Percentiles rank a stretch among this genome's conserved stretches.
These are phyloP conservation scores for Procambarus virginalis DNA, from an alignment of 1,140 invertebrate genomes.

Conservation along the genomic window DNA sequence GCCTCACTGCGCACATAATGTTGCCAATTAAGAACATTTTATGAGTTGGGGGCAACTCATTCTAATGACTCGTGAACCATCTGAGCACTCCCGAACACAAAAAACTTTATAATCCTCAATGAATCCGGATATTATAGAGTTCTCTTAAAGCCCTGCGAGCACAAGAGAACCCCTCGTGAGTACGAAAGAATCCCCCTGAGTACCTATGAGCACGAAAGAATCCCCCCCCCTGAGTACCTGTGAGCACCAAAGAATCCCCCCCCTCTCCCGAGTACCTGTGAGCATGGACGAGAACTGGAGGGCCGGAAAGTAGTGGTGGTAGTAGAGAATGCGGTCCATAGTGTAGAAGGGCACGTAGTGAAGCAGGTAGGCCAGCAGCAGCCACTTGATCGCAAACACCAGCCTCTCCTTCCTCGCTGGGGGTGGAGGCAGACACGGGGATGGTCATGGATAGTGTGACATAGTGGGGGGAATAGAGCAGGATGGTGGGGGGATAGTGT, in stretches of 20 bases:
- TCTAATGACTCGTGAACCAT: too few species aligned
- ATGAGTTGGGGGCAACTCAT: too few species aligned
- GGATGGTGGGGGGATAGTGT: neutral
- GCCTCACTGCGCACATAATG: too few species aligned
- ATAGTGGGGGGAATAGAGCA: neutral
- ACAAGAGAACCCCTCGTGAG: too few species aligned
- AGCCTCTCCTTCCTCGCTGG: conserved; percentile 61
- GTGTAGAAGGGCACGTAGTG: conserved; percentile 77
- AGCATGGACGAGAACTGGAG: conserved; percentile 76
- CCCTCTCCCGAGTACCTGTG: conserved; percentile 72
- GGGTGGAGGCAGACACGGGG: neutral
- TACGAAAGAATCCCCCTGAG: neutral
- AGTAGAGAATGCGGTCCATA: conserved; percentile 77
- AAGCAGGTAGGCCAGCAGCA: conserved; percentile 75
- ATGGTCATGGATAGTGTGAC: neutral
- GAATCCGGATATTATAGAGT: neutral
- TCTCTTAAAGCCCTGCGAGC: neutral
- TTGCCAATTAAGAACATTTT: too few species aligned
- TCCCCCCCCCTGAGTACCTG: neutral
- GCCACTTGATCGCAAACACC: conserved; percentile 74
- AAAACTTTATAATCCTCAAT: too few species aligned
- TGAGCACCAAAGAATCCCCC: neutral
- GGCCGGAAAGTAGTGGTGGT: conserved; percentile 78
- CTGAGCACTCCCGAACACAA: too few species aligned
- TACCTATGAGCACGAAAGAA: neutral